Evolutionary conservation across 2,797 vertebrate genomes (phyloP).

Genomic region (Phataginus tetradactyla): DNA sequence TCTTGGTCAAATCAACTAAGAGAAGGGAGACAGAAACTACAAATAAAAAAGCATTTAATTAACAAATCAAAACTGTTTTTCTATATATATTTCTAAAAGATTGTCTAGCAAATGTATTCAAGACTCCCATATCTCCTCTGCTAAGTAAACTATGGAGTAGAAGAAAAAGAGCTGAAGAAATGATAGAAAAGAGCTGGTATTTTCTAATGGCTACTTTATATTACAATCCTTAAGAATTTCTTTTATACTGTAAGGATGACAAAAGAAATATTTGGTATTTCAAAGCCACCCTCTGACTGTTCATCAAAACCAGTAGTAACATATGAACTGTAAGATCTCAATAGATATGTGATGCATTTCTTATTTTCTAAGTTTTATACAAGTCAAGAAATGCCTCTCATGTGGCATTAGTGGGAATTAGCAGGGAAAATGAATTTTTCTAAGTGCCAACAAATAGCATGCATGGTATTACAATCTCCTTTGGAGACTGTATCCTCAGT

Average conservation of each 20-base stretch:
- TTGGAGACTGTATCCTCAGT: not conserved
- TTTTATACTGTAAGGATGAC: not conserved
- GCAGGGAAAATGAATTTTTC: conserved; percentile 1
- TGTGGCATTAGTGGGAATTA: conserved; percentile 34
- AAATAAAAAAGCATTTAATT: conserved; percentile 59
- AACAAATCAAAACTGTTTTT: conserved; percentile 50
- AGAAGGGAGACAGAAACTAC: conserved; percentile 59
- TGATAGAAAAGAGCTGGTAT: not conserved
- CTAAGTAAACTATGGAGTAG: not conserved
- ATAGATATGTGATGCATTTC: conserved; percentile 11
- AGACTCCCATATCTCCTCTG: not conserved
- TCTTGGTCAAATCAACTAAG: conserved; percentile 51
- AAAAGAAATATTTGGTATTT: conserved; percentile 5
- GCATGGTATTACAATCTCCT: not conserved
- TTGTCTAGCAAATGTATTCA: not conserved
- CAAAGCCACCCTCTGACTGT: not conserved
- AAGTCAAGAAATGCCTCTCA: conserved; percentile 46
- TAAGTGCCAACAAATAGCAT: conserved; percentile 23
- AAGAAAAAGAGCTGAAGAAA: not conserved
- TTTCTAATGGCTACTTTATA: not conserved
- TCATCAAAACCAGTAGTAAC: conserved; percentile 26
- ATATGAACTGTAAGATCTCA: conserved; percentile 14
- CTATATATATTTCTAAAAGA: not conserved
- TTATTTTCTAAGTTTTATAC: conserved; percentile 43
- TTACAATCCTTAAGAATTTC: not conserved